Conservation (phyloP, 2,888 invertebrate genomes). For the Pachydiplax longipennis region DNA sequence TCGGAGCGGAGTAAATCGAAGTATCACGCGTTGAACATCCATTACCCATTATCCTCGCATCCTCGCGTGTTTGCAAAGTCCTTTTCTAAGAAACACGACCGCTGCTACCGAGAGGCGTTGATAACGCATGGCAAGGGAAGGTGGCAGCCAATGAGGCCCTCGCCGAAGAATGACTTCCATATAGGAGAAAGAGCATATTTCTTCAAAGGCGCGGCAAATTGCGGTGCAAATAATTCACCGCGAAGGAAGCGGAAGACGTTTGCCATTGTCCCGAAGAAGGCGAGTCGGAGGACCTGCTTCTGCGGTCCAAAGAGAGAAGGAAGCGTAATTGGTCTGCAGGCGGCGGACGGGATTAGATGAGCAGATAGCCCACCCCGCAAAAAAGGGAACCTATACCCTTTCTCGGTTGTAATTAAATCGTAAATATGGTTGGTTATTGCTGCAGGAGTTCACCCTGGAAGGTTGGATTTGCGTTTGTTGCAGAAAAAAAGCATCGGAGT, state of each 20-base stretch:
- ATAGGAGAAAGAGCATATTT: neutral
- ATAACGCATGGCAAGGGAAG: neutral
- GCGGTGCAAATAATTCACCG: neutral
- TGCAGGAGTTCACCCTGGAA: too few relatives aligned
- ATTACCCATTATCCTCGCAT: slow-evolving; percentile 11
- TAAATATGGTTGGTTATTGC: too few relatives aligned
- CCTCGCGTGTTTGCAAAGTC: neutral
- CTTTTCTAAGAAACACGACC: neutral
- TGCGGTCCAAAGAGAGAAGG: neutral
- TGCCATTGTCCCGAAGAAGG: neutral
- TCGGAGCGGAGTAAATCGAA: neutral
- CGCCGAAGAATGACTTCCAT: neutral
- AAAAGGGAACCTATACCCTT: too few relatives aligned
- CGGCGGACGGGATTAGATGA: neutral
- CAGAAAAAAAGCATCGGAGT: too few relatives aligned
- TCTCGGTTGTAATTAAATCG: too few relatives aligned
- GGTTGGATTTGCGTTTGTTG: too few relatives aligned
- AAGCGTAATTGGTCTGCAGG: neutral
- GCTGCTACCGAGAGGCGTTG: neutral
- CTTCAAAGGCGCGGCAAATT: neutral
- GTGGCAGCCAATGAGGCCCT: neutral
- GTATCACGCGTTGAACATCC: neutral
- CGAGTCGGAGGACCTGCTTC: neutral
- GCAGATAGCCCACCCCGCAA: neutral
- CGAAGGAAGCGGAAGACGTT: neutral